Evolutionary conservation across 64 coral and sea anemone genomes (phyloP).

Genomic region (Actinia tenebrosa): DNA sequence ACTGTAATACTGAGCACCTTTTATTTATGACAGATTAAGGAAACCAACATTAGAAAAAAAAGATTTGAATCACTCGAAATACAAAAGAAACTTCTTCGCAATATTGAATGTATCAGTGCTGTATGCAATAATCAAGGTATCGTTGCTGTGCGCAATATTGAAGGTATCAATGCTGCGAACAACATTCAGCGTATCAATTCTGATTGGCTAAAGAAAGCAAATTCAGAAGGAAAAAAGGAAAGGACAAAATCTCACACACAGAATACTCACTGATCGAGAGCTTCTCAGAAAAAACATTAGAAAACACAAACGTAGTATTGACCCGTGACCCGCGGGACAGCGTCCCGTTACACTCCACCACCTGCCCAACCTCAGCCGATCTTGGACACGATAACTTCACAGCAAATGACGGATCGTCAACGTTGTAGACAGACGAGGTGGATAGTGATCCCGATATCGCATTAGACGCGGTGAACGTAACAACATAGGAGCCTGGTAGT

Average conservation of each 20-base stretch:
- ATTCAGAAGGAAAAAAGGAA: no score
- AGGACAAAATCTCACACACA: background rate
- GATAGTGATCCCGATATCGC: conserved; percentile 34
- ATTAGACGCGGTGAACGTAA: conserved; percentile 54
- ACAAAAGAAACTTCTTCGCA: no score
- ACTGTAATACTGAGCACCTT: conserved; percentile 64
- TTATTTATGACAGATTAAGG: background rate
- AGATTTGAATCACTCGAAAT: no score
- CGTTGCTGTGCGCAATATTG: no score
- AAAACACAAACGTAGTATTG: conserved; percentile 65
- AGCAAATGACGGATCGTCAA: conserved; percentile 42
- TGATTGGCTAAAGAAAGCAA: no score
- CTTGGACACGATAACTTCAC: conserved; percentile 52
- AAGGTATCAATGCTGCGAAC: no score
- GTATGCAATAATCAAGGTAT: no score
- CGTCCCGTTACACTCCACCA: conserved; percentile 65
- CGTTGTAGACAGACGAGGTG: conserved; percentile 46
- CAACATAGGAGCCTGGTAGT: conserved; percentile 61
- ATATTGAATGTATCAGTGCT: no score
- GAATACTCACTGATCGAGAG: conserved; percentile 58
- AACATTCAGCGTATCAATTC: no score
- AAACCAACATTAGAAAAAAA: background rate
- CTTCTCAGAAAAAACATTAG: conserved; percentile 27
- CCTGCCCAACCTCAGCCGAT: conserved; percentile 50
- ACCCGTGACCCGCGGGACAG: conserved; percentile 66